Evolutionary conservation across 2,797 vertebrate genomes (phyloP).

Genomic region (Rousettus madagascariensis): DNA sequence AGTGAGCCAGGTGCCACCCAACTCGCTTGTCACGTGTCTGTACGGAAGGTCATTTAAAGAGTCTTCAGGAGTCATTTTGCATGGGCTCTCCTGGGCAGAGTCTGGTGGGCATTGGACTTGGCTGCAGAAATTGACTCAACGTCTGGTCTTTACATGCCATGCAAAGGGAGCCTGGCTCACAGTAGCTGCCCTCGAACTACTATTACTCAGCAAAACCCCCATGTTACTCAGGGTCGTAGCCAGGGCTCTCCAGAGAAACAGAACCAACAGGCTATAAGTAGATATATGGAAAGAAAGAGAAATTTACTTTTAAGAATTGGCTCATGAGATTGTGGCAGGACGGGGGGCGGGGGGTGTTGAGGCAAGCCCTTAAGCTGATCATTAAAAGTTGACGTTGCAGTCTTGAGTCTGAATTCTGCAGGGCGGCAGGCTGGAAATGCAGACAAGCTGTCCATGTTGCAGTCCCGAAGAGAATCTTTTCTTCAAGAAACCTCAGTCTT

Average conservation of each 20-base stretch:
- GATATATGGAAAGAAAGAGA: background rate
- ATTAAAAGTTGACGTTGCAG: background rate
- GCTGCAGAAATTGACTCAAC: background rate
- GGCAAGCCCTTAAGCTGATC: background rate
- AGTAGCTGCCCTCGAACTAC: background rate
- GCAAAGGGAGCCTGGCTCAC: background rate
- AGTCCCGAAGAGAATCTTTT: background rate
- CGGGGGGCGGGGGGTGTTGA: too few relatives aligned
- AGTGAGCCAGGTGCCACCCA: background rate
- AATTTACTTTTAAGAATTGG: background rate
- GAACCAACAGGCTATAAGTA: background rate
- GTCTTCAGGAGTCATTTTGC: background rate
- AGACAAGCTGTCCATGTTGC: background rate
- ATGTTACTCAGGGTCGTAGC: background rate
- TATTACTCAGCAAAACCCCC: background rate
- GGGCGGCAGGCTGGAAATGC: background rate
- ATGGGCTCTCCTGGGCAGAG: background rate
- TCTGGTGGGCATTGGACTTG: background rate
- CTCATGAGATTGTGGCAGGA: background rate
- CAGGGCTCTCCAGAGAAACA: background rate
- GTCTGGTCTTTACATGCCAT: background rate
- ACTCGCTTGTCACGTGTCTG: accelerated
- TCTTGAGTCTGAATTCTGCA: background rate
- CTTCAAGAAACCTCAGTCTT: background rate
- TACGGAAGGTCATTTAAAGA: background rate